Conservation (phyloP, 2,888 invertebrate species). For the Pogonocherus hispidulus region DNA sequence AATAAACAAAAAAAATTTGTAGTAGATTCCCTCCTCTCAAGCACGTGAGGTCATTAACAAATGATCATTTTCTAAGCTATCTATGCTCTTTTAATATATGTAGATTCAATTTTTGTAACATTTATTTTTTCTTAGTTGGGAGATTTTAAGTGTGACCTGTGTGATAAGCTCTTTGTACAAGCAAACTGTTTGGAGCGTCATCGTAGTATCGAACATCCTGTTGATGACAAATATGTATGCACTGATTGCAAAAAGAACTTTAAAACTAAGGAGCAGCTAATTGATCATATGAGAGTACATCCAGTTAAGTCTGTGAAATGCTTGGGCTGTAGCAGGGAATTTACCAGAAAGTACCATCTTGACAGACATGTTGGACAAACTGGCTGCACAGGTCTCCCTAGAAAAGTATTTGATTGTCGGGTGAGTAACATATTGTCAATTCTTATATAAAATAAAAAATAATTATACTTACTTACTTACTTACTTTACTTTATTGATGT, state of each 20-base stretch:
- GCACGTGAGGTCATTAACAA: too few species aligned
- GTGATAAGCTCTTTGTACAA: slow-evolving; percentile 81
- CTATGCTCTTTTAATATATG: too few species aligned
- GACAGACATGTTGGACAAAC: slow-evolving; percentile 78
- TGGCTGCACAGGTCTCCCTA: slow-evolving; percentile 75
- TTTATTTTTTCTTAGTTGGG: slow-evolving; percentile 66
- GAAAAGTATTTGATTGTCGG: slow-evolving; percentile 72
- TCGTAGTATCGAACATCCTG: slow-evolving; percentile 78
- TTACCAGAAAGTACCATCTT: slow-evolving; percentile 83
- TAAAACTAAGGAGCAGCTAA: slow-evolving; percentile 74
- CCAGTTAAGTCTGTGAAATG: slow-evolving; percentile 77
- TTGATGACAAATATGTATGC: slow-evolving; percentile 74
- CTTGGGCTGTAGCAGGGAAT: slow-evolving; percentile 78
- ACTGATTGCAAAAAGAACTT: slow-evolving; percentile 78
- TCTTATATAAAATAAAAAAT: too few species aligned
- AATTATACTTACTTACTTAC: too few species aligned
- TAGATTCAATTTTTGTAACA: too few species aligned
- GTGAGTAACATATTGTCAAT: too few species aligned
- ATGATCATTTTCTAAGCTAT: too few species aligned
- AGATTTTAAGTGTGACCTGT: slow-evolving; percentile 72
- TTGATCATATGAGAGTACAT: slow-evolving; percentile 78
- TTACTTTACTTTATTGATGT: too few species aligned
- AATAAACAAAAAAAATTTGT: too few species aligned
- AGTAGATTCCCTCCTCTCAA: too few species aligned
- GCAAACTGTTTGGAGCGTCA: slow-evolving; percentile 78